phyloP scores from a whole-genome alignment of 2,888 invertebrate species.

The Flexamia atlantica region DNA sequence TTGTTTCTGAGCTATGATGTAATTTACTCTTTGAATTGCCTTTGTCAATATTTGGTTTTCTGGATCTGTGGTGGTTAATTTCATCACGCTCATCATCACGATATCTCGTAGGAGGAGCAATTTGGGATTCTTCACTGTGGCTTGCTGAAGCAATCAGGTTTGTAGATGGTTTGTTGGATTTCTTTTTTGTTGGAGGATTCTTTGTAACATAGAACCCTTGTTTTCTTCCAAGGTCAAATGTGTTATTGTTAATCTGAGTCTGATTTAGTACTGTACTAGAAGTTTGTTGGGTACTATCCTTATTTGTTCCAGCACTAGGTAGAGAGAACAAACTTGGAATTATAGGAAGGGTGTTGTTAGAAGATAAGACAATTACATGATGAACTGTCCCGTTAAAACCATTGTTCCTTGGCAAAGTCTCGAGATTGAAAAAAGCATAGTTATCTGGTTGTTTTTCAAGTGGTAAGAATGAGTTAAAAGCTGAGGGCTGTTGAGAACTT shows the following conservation, averaged over 20 bases:
- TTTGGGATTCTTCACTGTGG: constrained; percentile 35
- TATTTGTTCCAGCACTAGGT: not conserved
- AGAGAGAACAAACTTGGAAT: not conserved
- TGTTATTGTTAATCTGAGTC: not conserved
- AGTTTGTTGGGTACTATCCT: not conserved
- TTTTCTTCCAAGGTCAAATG: not conserved
- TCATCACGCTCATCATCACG: not conserved
- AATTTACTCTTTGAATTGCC: constrained; percentile 6
- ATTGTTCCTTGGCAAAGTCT: constrained; percentile 15
- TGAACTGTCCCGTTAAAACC: constrained; percentile 24
- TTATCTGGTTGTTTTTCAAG: constrained; percentile 51
- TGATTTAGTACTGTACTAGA: not conserved
- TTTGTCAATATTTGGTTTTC: not conserved
- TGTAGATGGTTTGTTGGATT: not conserved
- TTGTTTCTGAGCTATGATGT: not conserved
- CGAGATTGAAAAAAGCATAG: constrained; percentile 53
- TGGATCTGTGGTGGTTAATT: not conserved
- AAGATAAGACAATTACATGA: constrained; percentile 34
- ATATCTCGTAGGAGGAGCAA: constrained; percentile 19
- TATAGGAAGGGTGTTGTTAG: constrained; percentile 1
- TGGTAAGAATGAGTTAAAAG: not conserved
- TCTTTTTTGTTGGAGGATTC: not conserved
- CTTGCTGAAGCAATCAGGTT: constrained; percentile 22
- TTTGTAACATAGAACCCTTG: not conserved
- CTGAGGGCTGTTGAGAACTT: constrained; percentile 9